phyloP scores from a whole-genome alignment of 2,797 vertebrate species.

The Pelodytes ibericus region DNA sequence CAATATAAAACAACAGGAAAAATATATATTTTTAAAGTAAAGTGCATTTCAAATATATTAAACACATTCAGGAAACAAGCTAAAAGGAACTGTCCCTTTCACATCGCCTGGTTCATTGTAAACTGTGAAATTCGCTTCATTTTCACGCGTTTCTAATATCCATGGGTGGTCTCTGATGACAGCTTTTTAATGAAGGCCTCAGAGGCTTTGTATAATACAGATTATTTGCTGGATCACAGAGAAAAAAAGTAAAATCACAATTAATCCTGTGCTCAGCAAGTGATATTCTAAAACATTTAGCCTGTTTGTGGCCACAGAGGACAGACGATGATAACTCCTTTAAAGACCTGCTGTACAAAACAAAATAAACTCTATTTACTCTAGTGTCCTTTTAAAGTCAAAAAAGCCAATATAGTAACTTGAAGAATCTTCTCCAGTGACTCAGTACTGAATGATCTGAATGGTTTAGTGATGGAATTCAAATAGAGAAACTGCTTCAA shows the following conservation, averaged over 20 bases:
- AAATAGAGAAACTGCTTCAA: slow-evolving; percentile 45
- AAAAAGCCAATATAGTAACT: slow-evolving; percentile 21
- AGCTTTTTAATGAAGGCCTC: too few species aligned
- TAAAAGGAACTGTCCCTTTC: too few species aligned
- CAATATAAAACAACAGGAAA: too few species aligned
- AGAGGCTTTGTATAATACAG: too few species aligned
- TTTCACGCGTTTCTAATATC: too few species aligned
- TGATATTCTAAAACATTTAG: background rate
- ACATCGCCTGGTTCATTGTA: too few species aligned
- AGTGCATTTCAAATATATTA: too few species aligned
- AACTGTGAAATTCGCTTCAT: too few species aligned
- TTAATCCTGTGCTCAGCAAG: background rate
- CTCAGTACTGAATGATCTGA: slow-evolving; percentile 44
- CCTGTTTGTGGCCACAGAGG: background rate
- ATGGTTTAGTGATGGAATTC: slow-evolving; percentile 44
- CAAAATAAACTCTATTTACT: background rate
- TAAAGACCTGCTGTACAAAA: background rate
- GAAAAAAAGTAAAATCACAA: background rate
- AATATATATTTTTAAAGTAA: too few species aligned
- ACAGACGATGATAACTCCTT: background rate
- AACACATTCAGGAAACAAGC: too few species aligned
- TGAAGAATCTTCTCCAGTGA: slow-evolving; percentile 37
- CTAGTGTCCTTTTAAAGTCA: slow-evolving; percentile 51
- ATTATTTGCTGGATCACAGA: background rate
- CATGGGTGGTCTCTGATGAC: too few species aligned